Evolutionary conservation across 2,113 vertebrate genomes (phyloP), one percentile per base, ranked within the genome.

Genomic region (Centropristis striata): DNA sequence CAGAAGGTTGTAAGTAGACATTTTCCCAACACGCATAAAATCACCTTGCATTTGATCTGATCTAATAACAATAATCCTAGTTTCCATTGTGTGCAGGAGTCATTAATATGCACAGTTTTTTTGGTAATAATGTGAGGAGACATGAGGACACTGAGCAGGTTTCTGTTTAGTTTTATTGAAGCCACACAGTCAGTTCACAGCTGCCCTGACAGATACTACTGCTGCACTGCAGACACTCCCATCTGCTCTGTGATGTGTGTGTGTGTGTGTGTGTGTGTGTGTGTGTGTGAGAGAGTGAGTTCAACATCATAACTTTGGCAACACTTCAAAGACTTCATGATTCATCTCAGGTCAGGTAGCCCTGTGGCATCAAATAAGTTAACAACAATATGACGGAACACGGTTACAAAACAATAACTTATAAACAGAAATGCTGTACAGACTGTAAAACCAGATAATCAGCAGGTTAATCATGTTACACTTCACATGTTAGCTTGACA

Each of bases 121-220:
- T 21, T 18, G 15, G 11, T 47, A 1, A 9, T 15, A 3, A 32
- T 47, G 51, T 20, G 58, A 76, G 60, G 41, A 10, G 63, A 89
- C 12, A 16, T 8, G 5, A 84, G 5, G 36, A 82, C 60, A 44
- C 42, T 12, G 5, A 49, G 27, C 37, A 75, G 20, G 50, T 76
- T 78, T 72, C 25, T 11, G 37, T 44, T 58, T 46, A 36, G 51
- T 64, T 91, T 86, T 90, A 91, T 86, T 90, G 75, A 81, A 79
- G 81, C 70, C 68, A 70, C 63, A 39, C 37, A 68, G 70, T 69
- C 79, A 41, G 42, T 50, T 76, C 57, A 64, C 64, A 66, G 65
- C 83, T 58, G 83, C 32, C 16, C 64, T 8, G 55, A 67, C 75
- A 63, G 51, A 23, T 9, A 54, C 18, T 23, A 25, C 59, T 28